Evolutionary conservation across 2,888 invertebrate genomes (phyloP), one percentile per base, ranked within the genome.

Genomic region (Acronicta leporina): DNA sequence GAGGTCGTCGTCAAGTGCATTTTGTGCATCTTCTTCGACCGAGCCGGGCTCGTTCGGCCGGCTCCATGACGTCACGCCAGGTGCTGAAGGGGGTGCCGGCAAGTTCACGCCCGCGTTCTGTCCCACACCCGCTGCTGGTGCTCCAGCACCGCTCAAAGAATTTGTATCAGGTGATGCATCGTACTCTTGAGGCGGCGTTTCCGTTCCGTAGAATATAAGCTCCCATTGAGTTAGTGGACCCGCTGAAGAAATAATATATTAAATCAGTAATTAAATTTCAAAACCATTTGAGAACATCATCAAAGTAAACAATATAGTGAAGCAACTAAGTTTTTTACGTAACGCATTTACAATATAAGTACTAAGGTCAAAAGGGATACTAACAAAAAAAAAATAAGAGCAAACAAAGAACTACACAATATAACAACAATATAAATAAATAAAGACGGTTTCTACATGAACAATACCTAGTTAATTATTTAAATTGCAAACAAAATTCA

Each of bases 161-260:
- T 95, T 95, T 25, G 82, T 87, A 48, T 90, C 90, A 5, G 95
- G 96, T 3, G 97, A 97, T 35, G 97, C 97, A 84, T 97, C 92
- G 44, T 88, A 91, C 49, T 95, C 95, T 81, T 96, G 96, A 9
- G 96, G 92, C 0, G 96, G 95, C 1, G 91, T 90, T 71, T 96
- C 96, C 1, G 98, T 98, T 43, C 98, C 98, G 89, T 97, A 97
- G 87, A 98, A 96, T 82, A 97, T 96, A 82, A 98, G 89, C 87
- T 97, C 96, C 98, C 98, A 98, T 77, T 97, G 96, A 51, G 96
- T 95, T 60, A 98, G 92, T 1, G 94, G 93, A 41, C 93, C 94
- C 81, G 96, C 95, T 81, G 95, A 92, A 95, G 79, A 71, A 80
- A 85, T 46, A 85, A 88, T 58, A 25, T 40, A 16, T 52, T n/a